Evolutionary conservation across 2,113 vertebrate species (phyloP).

Genomic region (Illadopsis cleaveri): DNA sequence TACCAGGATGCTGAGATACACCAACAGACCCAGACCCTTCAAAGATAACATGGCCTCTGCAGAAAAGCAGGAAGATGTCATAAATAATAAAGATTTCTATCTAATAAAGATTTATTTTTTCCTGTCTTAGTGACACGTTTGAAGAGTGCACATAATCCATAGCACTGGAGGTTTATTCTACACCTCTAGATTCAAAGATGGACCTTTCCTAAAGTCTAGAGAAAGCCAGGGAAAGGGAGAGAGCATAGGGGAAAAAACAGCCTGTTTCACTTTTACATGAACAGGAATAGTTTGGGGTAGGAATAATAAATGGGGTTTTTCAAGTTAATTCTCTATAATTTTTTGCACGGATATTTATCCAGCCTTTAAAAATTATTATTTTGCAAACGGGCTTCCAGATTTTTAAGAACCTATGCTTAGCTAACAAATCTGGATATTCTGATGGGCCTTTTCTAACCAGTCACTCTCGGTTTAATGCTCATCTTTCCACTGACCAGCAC

Average conservation of each 20-base stretch:
- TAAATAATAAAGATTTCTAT: not conserved
- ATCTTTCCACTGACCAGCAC: not conserved
- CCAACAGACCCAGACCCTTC: rapidly evolving
- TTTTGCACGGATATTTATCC: not conserved
- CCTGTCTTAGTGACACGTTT: not conserved
- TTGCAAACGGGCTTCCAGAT: not conserved
- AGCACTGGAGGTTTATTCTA: not conserved
- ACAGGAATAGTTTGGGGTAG: not conserved
- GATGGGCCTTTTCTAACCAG: rapidly evolving
- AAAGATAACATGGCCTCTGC: not conserved
- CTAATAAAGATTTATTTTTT: not conserved
- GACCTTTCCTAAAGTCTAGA: not conserved
- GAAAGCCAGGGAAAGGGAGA: not conserved
- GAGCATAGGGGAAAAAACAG: not conserved
- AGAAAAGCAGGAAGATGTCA: not conserved
- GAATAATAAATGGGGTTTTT: not conserved
- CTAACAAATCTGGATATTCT: not conserved
- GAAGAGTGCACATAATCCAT: not conserved
- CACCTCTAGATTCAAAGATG: not conserved
- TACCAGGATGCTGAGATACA: not conserved
- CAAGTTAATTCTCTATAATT: not conserved
- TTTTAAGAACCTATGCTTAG: not conserved
- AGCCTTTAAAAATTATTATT: not conserved
- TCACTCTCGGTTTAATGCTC: not conserved
- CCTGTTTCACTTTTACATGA: not conserved